A percentile compares a stretch with the other conserved stretches of the same genome.
phyloP scores from a whole-genome alignment of 2,888 invertebrate genomes.

The Incurvaria masculella region DNA sequence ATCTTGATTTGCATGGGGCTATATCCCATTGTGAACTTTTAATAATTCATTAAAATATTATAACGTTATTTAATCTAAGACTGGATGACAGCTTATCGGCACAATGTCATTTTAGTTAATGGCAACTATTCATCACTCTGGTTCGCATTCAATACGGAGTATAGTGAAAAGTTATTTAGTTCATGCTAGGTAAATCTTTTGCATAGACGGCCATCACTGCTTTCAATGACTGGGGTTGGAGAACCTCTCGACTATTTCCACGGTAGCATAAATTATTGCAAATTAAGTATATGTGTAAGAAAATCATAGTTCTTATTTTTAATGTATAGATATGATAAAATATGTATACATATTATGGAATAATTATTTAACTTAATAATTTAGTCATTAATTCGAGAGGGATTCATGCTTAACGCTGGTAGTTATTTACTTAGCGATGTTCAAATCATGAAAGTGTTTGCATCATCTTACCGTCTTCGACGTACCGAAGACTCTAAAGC shows the following conservation, averaged over 20 bases:
- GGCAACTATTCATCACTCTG: too few relatives aligned
- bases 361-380: constrained; percentile 52
- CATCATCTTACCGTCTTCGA: neutral
- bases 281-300: neutral
- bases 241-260: neutral
- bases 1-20: too few relatives aligned
- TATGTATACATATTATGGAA: constrained; percentile 42
- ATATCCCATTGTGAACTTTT: too few relatives aligned
- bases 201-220: too few relatives aligned
- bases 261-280: neutral
- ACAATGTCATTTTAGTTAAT: too few relatives aligned
- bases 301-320: neutral
- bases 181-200: too few relatives aligned
- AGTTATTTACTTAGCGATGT: neutral
- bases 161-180: too few relatives aligned
- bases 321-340: constrained; percentile 22
- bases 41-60: too few relatives aligned
- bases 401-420: neutral
- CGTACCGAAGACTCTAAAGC: neutral
- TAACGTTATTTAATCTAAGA: too few relatives aligned
- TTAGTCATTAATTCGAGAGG: too few relatives aligned
- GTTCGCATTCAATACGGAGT: too few relatives aligned
- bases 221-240: neutral
- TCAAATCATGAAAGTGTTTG: neutral
- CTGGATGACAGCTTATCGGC: too few relatives aligned